Evolutionary conservation across 2,888 invertebrate genomes (phyloP), one percentile per base, ranked within the genome.

Genomic region (Erebia ligea): DNA sequence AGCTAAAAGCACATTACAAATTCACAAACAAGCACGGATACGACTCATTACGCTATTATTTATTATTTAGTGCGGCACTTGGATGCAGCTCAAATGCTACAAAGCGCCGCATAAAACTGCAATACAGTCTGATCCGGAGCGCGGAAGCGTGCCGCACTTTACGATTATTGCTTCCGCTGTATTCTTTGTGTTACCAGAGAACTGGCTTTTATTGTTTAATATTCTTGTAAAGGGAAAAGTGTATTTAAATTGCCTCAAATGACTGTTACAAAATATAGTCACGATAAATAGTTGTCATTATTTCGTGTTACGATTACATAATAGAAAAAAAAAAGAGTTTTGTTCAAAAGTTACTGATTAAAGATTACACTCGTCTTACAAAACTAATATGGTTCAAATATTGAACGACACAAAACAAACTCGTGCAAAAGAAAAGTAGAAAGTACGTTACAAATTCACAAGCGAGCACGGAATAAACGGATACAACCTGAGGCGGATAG

Each of bases 101-200:
- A 84, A 86, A 86, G 80, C 83, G 79, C 76, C 82, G 83, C 81
- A 83, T 83, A 83, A 84, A 86, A 82, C 80, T 83, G 79, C 81
- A 74, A 81, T 81, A 79, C 75, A 75, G 61, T 34, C 70, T 74
- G 74, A 75, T 75, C 73, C 77, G 79, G 81, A 81, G 79, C 81
- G 81, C 81, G 81, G 81, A 86, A 81, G 83, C 85, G 82, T 82
- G 81, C 82, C 80, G 81, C 85, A 85, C 81, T 88, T 88, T 88
- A 88, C 84, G 88, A 87, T 87, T 88, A 88, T 88, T 86, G 82
- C 86, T 86, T 87, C 87, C 88, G 82, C 79, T 81, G 81, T 81
- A 82, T 84, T 79, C 81, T 79, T 79, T 77, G 80, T 81, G 82
- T 81, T 82, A 81, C 81, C 80, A 81, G 79, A 79, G 80, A 78